Percentiles rank a stretch among this genome's conserved stretches.
phyloP scores from a whole-genome alignment of 2,797 vertebrate species.

The Periparus ater region DNA sequence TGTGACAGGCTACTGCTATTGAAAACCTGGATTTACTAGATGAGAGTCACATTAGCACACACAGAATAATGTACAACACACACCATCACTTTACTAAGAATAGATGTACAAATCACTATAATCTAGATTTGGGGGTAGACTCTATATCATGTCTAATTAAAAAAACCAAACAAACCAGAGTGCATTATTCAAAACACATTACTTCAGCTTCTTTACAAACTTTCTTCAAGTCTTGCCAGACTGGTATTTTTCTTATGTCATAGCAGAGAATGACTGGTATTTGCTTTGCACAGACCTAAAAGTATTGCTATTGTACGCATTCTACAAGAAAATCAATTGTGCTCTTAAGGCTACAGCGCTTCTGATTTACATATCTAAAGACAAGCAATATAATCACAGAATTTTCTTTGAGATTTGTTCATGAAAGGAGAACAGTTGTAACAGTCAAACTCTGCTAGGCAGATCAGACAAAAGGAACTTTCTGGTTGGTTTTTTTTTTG shows the following conservation, averaged over 20 bases:
- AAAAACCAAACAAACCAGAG: not conserved
- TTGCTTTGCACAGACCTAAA: not conserved
- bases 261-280: not conserved
- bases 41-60: not conserved
- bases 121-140: not conserved
- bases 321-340: not conserved
- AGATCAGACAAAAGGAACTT: not conserved
- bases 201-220: not conserved
- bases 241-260: not conserved
- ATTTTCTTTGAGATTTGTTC: not conserved
- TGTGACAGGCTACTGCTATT: not conserved
- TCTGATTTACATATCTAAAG: not conserved
- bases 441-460: not conserved
- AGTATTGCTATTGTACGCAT: not conserved
- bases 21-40: not conserved
- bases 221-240: not conserved
- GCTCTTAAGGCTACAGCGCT: not conserved
- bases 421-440: not conserved
- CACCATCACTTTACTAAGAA: not conserved
- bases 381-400: not conserved
- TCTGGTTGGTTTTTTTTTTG: not conserved
- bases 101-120: not conserved
- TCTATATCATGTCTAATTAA: not conserved
- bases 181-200: not conserved
- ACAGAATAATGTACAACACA: not conserved